Evolutionary conservation across 2,797 vertebrate genomes (phyloP), one percentile per base, ranked within the genome.

Genomic region (Acanthurus tractus): DNA sequence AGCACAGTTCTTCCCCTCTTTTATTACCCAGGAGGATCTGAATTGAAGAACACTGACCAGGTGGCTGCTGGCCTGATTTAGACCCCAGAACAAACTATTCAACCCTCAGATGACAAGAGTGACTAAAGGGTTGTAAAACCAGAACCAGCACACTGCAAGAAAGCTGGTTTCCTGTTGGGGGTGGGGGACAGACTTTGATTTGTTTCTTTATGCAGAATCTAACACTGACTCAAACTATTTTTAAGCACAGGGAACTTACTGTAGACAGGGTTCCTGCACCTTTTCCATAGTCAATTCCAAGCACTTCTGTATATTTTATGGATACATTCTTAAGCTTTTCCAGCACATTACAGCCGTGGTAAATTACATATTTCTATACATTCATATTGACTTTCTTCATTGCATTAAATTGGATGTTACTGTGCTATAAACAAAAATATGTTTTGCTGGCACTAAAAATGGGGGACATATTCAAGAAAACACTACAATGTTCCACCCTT

Each of bases 1-100:
- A 62, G 61, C 48, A 4, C 6, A 78, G 45, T 64, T 74, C 46
- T 57, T 58, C 11, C 65, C 23, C 40, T 80, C 40, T 29, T 45
- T 50, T 36, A 14, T 63, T 45, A 8, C 56, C 50, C 61, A 49
- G 29, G 58, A 61, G 72, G 55, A 53, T 81, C 46, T 70, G 61
- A 66, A 68, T 9, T 23, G 12, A 72, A 61, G 53, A 76, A 70
- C 50, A 71, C 1, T 61, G 69, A 70, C 44, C 81, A 83, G 74
- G 78, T 80, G 75, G 63, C 71, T 53, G 74, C 58, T 78, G 83
- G 44, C 80, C 78, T 76, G 54, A 58, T 82, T 85, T 46, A 61
- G 15, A 46, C 23, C 54, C 29, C 18, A 52, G 40, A 82, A 71
- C 50, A 75, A 75, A 81, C 70, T 25, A 17, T 22, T 8, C 8